These are phyloP conservation scores for Microtus ochrogaster DNA, from an alignment of 2,113 vertebrate species.

Conservation along the genomic window DNA sequence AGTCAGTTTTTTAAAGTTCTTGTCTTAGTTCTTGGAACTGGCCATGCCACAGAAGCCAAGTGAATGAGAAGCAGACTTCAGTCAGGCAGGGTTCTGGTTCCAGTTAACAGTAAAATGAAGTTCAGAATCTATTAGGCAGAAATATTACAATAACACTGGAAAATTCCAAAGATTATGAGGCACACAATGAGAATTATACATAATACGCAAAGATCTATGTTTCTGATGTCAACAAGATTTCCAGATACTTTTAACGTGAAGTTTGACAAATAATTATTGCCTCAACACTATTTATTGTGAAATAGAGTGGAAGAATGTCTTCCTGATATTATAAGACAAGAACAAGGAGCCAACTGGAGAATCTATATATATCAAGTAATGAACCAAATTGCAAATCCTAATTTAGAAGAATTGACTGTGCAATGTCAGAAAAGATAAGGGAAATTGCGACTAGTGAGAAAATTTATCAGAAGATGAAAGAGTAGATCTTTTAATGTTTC, in stretches of 20 bases:
- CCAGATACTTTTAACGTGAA: not conserved
- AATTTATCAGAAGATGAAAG: not conserved
- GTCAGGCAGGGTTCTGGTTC: not conserved
- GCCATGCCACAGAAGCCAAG: not conserved
- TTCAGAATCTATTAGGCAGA: not conserved
- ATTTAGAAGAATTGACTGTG: not conserved
- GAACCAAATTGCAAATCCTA: not conserved
- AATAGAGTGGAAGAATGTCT: not conserved
- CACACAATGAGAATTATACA: not conserved
- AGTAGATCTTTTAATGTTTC: not conserved
- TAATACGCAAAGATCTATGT: not conserved
- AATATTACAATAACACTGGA: accelerated
- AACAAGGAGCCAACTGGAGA: not conserved
- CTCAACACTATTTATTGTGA: not conserved
- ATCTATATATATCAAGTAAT: not conserved
- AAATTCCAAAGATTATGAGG: accelerated
- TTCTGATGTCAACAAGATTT: not conserved
- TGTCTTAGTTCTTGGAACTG: not conserved
- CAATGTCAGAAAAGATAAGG: not conserved
- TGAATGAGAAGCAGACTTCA: not conserved
- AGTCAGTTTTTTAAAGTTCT: not conserved
- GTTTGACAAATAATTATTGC: not conserved
- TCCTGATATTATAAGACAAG: not conserved
- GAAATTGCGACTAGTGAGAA: not conserved
- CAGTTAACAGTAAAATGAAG: not conserved